phyloP scores from a whole-genome alignment of 2,113 vertebrate genomes.

The Emydocephalus ijimae region DNA sequence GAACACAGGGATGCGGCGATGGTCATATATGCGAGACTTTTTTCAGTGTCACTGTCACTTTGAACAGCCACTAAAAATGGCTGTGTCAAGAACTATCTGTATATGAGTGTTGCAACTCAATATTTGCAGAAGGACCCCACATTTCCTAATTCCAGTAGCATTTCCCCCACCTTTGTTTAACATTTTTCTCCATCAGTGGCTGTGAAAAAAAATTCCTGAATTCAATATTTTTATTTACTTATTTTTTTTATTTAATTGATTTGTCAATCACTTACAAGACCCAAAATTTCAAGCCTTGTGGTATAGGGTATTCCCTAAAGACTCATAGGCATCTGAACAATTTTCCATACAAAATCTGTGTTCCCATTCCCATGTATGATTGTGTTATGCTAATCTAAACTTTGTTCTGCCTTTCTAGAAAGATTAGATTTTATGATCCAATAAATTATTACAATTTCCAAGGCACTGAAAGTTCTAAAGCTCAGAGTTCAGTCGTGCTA shows the following conservation, averaged over 20 bases:
- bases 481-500: conserved; percentile 27
- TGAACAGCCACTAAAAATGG: too few species aligned
- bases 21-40: too few species aligned
- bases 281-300: too few species aligned
- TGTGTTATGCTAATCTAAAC: conserved; percentile 26
- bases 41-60: too few species aligned
- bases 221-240: not conserved
- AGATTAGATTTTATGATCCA: conserved; percentile 29
- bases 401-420: not conserved
- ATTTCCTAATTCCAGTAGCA: not conserved
- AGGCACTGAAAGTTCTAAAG: not conserved
- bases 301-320: not conserved
- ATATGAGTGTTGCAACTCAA: not conserved
- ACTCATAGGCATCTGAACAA: not conserved
- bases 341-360: not conserved
- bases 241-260: too few species aligned
- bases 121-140: not conserved
- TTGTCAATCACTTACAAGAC: too few species aligned
- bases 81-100: too few species aligned
- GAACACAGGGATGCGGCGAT: too few species aligned
- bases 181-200: not conserved
- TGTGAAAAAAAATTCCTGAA: not conserved
- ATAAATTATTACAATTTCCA: conserved; percentile 24
- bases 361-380: conserved; percentile 1
- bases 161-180: not conserved